A percentile compares a stretch with the other conserved stretches of the same genome.
Evolutionary conservation across 2,888 invertebrate species (phyloP).

Genomic region (Ornithoptera alexandrae): DNA sequence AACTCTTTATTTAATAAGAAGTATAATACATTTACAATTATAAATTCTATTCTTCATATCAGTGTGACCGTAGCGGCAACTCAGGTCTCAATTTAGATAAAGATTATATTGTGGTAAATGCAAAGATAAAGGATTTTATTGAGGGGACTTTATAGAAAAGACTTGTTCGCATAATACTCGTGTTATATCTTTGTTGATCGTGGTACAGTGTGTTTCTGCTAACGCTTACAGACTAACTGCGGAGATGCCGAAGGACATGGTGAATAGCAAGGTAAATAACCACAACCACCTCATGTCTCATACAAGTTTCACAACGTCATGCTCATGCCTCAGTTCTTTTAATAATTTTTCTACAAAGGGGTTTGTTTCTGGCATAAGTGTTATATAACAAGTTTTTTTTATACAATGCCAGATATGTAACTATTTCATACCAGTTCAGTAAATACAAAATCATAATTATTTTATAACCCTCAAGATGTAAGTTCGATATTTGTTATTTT

Average conservation of each 20-base stretch:
- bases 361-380: neutral
- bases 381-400: neutral
- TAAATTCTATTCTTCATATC: constrained; percentile 54
- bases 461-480: no score
- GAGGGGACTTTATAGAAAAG: constrained; percentile 60
- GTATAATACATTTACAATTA: constrained; percentile 46
- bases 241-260: constrained; percentile 54
- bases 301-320: neutral
- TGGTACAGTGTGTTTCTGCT: constrained; percentile 43
- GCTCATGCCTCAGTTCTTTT: neutral
- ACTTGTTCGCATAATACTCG: constrained; percentile 45
- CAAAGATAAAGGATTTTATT: constrained; percentile 69
- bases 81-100: constrained; percentile 68
- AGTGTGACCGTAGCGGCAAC: constrained; percentile 48
- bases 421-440: no score
- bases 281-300: neutral
- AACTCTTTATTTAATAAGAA: constrained; percentile 31
- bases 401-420: neutral
- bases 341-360: constrained; percentile 4
- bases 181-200: constrained; percentile 51
- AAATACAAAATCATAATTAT: no score
- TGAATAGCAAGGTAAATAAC: constrained; percentile 54
- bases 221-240: constrained; percentile 29
- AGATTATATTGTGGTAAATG: constrained; percentile 59
- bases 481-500: no score